Evolutionary conservation across 2,113 vertebrate genomes (phyloP).

Genomic region (Neogale vison): DNA sequence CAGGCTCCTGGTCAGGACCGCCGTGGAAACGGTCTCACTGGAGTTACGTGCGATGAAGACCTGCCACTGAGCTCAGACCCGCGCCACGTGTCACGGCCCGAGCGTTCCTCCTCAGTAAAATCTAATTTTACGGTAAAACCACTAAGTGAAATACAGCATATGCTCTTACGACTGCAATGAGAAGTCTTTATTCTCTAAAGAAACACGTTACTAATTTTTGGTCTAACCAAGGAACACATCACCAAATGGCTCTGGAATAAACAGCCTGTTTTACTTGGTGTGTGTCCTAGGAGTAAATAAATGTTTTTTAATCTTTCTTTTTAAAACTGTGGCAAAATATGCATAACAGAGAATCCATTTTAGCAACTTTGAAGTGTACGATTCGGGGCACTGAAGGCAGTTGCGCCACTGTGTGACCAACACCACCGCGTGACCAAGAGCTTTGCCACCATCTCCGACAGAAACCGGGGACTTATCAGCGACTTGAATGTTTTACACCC

Average conservation of each 20-base stretch:
- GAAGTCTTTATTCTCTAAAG: conserved; percentile 30
- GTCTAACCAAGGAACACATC: conserved; percentile 55
- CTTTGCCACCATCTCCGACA: background rate
- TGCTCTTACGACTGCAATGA: background rate
- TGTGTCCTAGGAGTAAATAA: background rate
- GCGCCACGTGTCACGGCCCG: background rate
- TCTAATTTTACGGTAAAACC: conserved; percentile 44
- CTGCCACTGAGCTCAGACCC: background rate
- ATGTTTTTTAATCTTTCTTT: background rate
- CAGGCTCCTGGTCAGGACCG: background rate
- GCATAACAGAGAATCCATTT: background rate
- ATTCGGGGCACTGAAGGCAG: background rate
- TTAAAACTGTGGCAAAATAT: background rate
- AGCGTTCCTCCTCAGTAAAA: conserved; percentile 45
- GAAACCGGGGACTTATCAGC: background rate
- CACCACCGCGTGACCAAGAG: background rate
- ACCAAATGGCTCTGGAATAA: conserved; percentile 11
- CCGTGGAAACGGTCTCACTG: background rate
- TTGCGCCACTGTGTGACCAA: background rate
- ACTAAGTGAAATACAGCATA: background rate
- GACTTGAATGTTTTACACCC: background rate
- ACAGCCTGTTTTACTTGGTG: background rate
- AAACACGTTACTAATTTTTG: conserved; percentile 4
- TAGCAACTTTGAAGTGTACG: background rate
- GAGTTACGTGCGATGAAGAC: background rate